These are phyloP conservation scores for Bujurquina vittata DNA, from an alignment of 2,113 vertebrate genomes.

Conservation along the genomic window DNA sequence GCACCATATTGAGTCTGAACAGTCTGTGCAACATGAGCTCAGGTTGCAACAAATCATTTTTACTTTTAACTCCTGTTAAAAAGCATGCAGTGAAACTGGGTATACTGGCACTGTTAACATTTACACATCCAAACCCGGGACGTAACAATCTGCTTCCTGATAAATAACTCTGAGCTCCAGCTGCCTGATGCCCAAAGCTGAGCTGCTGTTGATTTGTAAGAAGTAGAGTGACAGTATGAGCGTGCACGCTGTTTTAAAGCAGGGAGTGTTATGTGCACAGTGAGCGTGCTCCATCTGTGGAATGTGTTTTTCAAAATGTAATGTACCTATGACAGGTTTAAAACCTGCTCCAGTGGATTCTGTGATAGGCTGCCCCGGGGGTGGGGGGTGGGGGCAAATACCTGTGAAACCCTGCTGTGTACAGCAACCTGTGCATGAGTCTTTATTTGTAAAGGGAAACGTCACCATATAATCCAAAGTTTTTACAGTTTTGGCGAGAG, in stretches of 20 bases:
- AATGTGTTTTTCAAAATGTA: slow-evolving; percentile 41
- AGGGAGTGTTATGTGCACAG: background rate
- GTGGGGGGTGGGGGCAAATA: background rate
- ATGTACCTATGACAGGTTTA: slow-evolving; percentile 7
- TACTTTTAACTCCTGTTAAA: rapidly evolving
- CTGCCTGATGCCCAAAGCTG: too few relatives aligned
- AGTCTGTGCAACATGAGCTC: background rate
- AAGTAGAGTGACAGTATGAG: background rate
- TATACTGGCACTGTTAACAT: background rate
- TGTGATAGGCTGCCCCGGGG: background rate
- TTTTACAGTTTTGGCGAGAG: too few relatives aligned
- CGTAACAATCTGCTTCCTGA: background rate
- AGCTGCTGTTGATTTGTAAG: too few relatives aligned
- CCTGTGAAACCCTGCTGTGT: background rate
- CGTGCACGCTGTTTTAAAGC: background rate
- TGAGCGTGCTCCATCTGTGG: slow-evolving; percentile 1
- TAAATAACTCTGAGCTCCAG: background rate
- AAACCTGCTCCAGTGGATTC: slow-evolving; percentile 42
- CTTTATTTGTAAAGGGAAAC: background rate
- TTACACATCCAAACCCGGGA: background rate
- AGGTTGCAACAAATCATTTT: background rate
- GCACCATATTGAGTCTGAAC: background rate
- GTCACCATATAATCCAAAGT: background rate
- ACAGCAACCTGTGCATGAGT: background rate
- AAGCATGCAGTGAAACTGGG: background rate